A percentile compares a stretch with the other conserved stretches of the same genome.
These are phyloP conservation scores for Thamnophis sirtalis DNA, from an alignment of 2,113 vertebrate species.

Conservation along the genomic window DNA sequence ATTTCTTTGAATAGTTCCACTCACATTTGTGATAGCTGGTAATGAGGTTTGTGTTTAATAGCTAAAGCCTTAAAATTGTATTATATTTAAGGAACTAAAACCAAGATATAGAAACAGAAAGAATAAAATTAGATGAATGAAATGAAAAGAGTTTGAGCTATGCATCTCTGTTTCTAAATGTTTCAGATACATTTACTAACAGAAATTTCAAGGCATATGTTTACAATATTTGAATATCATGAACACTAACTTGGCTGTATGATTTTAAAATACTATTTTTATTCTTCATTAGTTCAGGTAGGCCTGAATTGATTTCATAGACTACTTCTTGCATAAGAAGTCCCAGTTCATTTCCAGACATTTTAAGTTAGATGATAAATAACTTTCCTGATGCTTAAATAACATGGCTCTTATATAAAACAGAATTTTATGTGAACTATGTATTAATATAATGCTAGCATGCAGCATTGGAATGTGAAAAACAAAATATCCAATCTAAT, in stretches of 20 bases:
- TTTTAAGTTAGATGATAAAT: not conserved
- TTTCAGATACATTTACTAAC: not conserved
- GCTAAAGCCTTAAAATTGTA: conserved; percentile 3
- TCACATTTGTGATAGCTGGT: conserved; percentile 14
- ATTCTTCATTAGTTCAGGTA: not conserved
- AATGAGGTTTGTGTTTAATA: conserved; percentile 2
- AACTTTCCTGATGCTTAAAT: not conserved
- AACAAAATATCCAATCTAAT: not conserved
- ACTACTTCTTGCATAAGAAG: not conserved
- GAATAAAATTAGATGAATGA: not conserved
- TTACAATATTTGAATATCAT: not conserved
- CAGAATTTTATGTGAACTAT: not conserved
- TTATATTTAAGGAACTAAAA: not conserved
- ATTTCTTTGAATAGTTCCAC: conserved; percentile 9
- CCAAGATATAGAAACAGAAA: not conserved
- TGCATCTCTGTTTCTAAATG: not conserved
- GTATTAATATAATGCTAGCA: not conserved
- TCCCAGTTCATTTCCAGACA: not conserved
- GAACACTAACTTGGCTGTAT: not conserved
- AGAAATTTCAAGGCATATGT: not conserved
- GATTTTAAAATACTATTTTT: not conserved
- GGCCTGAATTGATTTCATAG: not conserved
- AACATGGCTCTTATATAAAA: not conserved
- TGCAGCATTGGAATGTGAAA: not conserved
- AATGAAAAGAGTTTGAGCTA: not conserved